phyloP scores from a whole-genome alignment of 2,888 invertebrate species.

The Chloromyia formosa region DNA sequence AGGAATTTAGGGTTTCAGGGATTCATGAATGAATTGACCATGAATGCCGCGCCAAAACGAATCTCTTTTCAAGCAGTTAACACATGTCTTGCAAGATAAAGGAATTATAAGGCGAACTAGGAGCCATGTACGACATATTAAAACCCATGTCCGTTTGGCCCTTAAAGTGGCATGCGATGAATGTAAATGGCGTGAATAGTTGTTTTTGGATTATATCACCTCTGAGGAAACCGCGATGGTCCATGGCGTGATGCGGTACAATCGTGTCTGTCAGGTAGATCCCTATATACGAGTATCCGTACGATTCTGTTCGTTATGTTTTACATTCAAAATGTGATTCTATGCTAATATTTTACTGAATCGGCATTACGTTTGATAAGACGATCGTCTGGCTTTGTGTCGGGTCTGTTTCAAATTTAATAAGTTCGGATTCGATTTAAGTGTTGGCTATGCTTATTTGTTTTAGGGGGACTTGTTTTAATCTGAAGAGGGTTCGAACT shows the following conservation, averaged over 20 bases:
- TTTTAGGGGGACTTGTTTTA: not conserved
- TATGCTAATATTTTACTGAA: slow-evolving; percentile 39
- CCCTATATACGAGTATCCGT: no score
- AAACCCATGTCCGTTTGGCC: slow-evolving; percentile 40
- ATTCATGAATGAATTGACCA: slow-evolving; percentile 34
- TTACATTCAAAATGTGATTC: slow-evolving; percentile 40
- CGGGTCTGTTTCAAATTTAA: slow-evolving; percentile 13
- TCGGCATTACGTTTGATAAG: slow-evolving; percentile 36
- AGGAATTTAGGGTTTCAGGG: slow-evolving; percentile 21
- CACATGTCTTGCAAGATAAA: slow-evolving; percentile 50
- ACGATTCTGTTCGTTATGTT: slow-evolving; percentile 30
- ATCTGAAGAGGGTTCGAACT: no score
- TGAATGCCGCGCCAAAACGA: slow-evolving; percentile 21
- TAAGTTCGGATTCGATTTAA: not conserved
- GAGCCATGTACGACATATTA: slow-evolving; percentile 40
- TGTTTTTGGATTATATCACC: slow-evolving; percentile 32
- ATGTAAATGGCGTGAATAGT: slow-evolving; percentile 23
- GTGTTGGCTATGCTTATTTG: not conserved
- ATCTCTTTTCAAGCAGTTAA: slow-evolving; percentile 29
- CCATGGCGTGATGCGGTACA: slow-evolving; percentile 16
- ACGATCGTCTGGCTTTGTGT: slow-evolving; percentile 27
- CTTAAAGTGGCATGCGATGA: slow-evolving; percentile 42
- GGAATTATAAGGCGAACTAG: slow-evolving; percentile 38
- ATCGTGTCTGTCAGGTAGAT: slow-evolving; percentile 27
- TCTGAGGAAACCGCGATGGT: not conserved